A percentile compares a stretch with the other conserved stretches of the same genome.
Conservation (phyloP, 2,888 invertebrate species). For the Odontocolon sp. region DNA sequence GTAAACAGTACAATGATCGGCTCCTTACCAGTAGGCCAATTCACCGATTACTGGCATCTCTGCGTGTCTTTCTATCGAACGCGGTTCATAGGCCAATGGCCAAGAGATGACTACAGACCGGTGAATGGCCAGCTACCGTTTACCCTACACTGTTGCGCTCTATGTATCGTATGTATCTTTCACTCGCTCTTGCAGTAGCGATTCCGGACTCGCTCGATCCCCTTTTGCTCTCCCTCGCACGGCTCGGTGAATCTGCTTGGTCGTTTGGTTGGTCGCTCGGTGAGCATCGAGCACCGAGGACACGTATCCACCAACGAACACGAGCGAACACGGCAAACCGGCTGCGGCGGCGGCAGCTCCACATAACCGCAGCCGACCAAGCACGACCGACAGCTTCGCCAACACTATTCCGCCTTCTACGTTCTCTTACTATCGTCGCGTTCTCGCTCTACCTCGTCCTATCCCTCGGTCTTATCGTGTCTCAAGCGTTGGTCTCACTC, state of each 20-base stretch:
- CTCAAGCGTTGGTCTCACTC: background rate
- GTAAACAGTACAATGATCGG: too few species aligned
- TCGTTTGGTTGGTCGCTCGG: slow-evolving; percentile 46
- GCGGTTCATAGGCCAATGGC: too few species aligned
- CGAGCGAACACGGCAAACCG: slow-evolving; percentile 75
- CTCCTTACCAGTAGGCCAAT: too few species aligned
- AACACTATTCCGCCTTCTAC: slow-evolving; percentile 72
- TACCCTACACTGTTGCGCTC: background rate
- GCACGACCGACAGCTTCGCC: slow-evolving; percentile 79
- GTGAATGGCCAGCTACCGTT: background rate
- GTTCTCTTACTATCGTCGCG: slow-evolving; percentile 35
- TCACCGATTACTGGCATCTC: too few species aligned
- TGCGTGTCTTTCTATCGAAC: too few species aligned
- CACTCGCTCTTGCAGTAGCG: background rate
- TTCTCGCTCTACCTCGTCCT: background rate
- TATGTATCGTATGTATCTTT: slow-evolving; percentile 5
- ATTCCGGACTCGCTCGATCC: background rate
- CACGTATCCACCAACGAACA: slow-evolving; percentile 75
- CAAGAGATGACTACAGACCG: too few species aligned
- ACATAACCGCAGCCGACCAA: slow-evolving; percentile 78
- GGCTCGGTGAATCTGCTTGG: background rate
- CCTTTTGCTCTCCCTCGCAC: slow-evolving; percentile 16
- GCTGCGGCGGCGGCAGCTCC: slow-evolving; percentile 74
- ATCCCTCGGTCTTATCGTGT: slow-evolving; percentile 10
- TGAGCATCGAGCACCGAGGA: slow-evolving; percentile 73